Conservation (phyloP, 2,113 vertebrate species). For the Toxostoma redivivum region DNA sequence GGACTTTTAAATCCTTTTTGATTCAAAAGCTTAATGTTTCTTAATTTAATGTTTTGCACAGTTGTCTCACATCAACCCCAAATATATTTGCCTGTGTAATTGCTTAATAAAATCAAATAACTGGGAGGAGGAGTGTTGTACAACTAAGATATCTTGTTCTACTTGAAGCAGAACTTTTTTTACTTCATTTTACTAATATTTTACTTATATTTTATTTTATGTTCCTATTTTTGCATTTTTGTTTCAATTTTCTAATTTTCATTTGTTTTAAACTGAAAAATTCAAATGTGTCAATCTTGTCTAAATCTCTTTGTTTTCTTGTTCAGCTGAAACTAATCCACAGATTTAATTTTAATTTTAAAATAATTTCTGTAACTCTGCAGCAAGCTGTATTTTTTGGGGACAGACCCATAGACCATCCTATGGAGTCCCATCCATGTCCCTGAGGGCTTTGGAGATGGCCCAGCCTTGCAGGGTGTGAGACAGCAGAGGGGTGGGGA, state of each 20-base stretch:
- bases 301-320: background rate
- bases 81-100: slow-evolving; percentile 5
- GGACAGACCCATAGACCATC: background rate
- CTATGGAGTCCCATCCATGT: background rate
- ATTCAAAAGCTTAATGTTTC: background rate
- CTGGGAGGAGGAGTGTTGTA: background rate
- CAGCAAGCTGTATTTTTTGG: background rate
- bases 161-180: background rate
- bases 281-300: background rate
- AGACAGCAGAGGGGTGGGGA: background rate
- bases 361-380: background rate
- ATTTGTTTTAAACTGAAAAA: background rate
- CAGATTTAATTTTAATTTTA: background rate
- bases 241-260: background rate
- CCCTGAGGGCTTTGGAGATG: background rate
- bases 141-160: background rate
- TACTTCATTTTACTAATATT: background rate
- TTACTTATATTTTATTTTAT: background rate
- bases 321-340: background rate
- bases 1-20: background rate
- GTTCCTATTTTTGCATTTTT: background rate
- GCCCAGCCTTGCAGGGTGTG: background rate
- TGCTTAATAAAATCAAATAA: slow-evolving; percentile 2
- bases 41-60: background rate
- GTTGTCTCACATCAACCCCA: background rate